phyloP scores from a whole-genome alignment of 2,888 invertebrate genomes.

The Aelia acuminata region DNA sequence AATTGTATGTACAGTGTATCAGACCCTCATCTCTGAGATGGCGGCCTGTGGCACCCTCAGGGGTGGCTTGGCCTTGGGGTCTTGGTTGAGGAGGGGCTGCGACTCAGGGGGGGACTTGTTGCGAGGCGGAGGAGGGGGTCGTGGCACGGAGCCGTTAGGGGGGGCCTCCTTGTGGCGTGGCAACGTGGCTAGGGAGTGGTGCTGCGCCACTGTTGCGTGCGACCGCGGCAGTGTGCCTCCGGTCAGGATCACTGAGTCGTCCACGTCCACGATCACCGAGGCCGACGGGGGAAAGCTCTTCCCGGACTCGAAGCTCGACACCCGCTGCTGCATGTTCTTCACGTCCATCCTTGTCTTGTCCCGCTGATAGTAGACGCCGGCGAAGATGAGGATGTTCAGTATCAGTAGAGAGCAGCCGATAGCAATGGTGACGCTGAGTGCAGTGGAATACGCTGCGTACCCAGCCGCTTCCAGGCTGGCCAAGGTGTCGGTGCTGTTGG shows the following conservation, averaged over 20 bases:
- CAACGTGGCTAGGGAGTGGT: slow-evolving; percentile 64
- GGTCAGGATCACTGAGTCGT: slow-evolving; percentile 75
- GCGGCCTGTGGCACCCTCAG: slow-evolving; percentile 83
- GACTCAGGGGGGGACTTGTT: slow-evolving; percentile 66
- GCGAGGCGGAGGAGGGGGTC: slow-evolving; percentile 68
- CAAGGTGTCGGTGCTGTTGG: slow-evolving; percentile 79
- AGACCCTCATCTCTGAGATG: slow-evolving; percentile 92
- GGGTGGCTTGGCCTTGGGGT: slow-evolving; percentile 63
- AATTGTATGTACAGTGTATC: slow-evolving; percentile 70
- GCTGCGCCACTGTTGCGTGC: slow-evolving; percentile 62
- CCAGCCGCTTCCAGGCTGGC: slow-evolving; percentile 85
- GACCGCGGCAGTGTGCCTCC: slow-evolving; percentile 65
- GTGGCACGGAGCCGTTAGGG: slow-evolving; percentile 69
- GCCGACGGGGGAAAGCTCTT: slow-evolving; percentile 86
- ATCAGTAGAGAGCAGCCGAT: slow-evolving; percentile 86
- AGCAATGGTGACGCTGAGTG: slow-evolving; percentile 83
- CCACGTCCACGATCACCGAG: slow-evolving; percentile 87
- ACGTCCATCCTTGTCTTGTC: slow-evolving; percentile 85
- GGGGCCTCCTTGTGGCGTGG: slow-evolving; percentile 65
- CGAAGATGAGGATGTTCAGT: slow-evolving; percentile 86
- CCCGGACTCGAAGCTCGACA: slow-evolving; percentile 71
- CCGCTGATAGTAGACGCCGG: slow-evolving; percentile 86
- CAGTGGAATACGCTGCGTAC: slow-evolving; percentile 82
- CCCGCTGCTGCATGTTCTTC: slow-evolving; percentile 80
- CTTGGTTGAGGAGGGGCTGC: slow-evolving; percentile 66